Evolutionary conservation across 2,797 vertebrate species (phyloP).

Genomic region (Tympanoctomys barrerae): DNA sequence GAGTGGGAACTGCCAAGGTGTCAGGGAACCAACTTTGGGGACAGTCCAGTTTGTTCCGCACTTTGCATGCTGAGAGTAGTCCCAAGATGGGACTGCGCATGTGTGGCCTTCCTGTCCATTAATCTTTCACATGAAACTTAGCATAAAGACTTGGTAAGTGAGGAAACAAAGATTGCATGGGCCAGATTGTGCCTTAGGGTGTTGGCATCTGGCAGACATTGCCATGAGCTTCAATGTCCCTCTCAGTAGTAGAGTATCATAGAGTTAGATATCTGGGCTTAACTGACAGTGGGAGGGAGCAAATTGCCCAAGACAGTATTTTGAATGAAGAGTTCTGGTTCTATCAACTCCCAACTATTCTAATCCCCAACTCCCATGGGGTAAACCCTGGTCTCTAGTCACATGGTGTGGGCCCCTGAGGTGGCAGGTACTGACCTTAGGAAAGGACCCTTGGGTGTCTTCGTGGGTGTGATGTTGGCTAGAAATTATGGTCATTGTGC

Average conservation of each 20-base stretch:
- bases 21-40: not conserved
- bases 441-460: not conserved
- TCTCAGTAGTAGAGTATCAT: fast-evolving
- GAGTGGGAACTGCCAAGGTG: no score
- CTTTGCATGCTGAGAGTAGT: no score
- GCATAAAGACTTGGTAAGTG: not conserved
- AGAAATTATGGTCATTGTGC: not conserved
- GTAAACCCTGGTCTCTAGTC: not conserved
- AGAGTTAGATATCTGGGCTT: not conserved
- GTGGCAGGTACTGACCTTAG: fast-evolving
- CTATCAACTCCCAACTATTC: not conserved
- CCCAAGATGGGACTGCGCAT: no score
- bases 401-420: not conserved
- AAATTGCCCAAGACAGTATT: not conserved
- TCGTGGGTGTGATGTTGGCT: no score
- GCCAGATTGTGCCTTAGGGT: not conserved
- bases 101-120: not conserved
- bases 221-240: not conserved
- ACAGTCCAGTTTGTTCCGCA: not conserved
- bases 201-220: no score
- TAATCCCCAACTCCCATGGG: fast-evolving
- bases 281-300: no score
- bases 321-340: not conserved
- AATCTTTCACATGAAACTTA: not conserved
- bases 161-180: not conserved